Evolutionary conservation across 2,797 vertebrate genomes (phyloP).

Genomic region (Pipistrellus nathusii): DNA sequence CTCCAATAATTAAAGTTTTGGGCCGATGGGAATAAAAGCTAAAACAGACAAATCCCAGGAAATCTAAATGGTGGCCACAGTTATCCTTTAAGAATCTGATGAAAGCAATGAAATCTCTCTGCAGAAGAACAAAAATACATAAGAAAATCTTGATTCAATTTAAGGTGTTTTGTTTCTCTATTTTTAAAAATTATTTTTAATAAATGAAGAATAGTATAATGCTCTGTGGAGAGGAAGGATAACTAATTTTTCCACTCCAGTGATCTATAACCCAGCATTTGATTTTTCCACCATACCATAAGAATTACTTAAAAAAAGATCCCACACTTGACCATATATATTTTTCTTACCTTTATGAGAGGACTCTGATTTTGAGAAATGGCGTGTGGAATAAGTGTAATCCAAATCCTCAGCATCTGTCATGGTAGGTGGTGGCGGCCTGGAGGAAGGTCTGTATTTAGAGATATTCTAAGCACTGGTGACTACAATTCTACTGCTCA

Average conservation of each 20-base stretch:
- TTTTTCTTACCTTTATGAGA: constrained; percentile 88
- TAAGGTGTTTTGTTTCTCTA: neutral
- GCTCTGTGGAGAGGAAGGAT: neutral
- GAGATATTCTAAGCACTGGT: neutral
- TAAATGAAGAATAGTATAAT: neutral
- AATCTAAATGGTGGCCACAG: neutral
- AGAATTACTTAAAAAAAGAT: neutral
- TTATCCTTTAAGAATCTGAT: neutral
- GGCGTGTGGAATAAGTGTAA: constrained; percentile 74
- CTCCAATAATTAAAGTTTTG: neutral
- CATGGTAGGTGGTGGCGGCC: constrained; percentile 82
- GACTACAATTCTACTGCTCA: neutral
- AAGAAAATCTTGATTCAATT: neutral
- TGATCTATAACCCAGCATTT: neutral
- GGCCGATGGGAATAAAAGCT: neutral
- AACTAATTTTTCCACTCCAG: neutral
- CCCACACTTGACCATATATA: neutral
- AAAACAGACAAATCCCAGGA: neutral
- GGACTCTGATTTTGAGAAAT: constrained; percentile 83
- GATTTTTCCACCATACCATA: neutral
- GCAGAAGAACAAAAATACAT: neutral
- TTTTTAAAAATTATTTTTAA: neutral
- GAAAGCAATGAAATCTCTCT: neutral
- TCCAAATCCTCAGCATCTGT: constrained; percentile 75
- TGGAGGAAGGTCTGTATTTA: constrained; percentile 63